Percentiles rank a stretch among this genome's conserved stretches.
These are phyloP conservation scores for Schizaphis graminum DNA, from an alignment of 2,888 invertebrate species.

Conservation along the genomic window DNA sequence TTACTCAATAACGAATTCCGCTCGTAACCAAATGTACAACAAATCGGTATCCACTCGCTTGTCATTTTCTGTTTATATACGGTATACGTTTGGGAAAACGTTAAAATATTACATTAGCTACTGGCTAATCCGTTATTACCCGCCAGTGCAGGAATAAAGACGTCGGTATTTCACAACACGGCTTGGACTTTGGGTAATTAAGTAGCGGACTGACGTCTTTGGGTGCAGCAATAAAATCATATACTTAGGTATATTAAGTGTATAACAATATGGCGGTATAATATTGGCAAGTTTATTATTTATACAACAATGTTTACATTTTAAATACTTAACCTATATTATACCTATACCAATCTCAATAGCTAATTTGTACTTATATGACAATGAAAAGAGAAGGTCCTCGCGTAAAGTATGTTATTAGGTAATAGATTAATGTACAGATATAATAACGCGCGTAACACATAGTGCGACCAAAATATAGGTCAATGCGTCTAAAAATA, in stretches of 20 bases:
- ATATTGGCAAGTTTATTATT: neutral
- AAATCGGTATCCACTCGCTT: too few species aligned
- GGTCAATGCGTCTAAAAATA: conserved; percentile 29
- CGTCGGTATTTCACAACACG: neutral
- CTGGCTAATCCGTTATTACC: neutral
- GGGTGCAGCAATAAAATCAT: neutral
- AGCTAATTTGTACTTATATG: conserved; percentile 3
- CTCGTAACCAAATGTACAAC: too few species aligned
- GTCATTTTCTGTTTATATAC: too few species aligned
- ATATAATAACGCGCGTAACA: neutral
- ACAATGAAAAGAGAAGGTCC: conserved; percentile 38
- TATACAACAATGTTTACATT: neutral
- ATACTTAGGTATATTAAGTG: neutral
- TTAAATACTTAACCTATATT: neutral
- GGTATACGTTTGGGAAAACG: neutral
- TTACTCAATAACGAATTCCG: too few species aligned
- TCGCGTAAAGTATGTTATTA: neutral
- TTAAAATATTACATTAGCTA: neutral
- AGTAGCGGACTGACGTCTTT: neutral
- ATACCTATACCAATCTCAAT: neutral
- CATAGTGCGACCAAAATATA: neutral
- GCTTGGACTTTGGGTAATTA: neutral
- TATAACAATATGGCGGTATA: neutral
- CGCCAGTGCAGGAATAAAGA: neutral
- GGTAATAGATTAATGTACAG: conserved; percentile 15